A percentile compares a stretch with the other conserved stretches of the same genome.
phyloP scores from a whole-genome alignment of 2,113 vertebrate species.

The Bostrychus sinensis region DNA sequence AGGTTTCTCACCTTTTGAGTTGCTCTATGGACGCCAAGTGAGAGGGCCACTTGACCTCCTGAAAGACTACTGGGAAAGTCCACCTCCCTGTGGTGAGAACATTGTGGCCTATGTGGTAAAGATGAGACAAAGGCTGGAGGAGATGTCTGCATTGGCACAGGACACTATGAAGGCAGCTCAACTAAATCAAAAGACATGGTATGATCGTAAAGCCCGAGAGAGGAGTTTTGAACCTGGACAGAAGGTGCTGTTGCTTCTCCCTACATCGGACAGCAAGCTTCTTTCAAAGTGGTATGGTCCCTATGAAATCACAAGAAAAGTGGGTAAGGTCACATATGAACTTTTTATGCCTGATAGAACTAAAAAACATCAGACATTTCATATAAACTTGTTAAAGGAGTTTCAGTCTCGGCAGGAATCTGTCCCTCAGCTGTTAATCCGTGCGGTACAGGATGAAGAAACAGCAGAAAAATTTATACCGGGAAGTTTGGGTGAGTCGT shows the following conservation, averaged over 20 bases:
- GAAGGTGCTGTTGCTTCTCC: no score
- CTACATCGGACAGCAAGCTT: no score
- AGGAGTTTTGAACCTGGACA: no score
- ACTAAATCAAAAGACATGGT: neutral
- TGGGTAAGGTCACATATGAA: conserved; percentile 9
- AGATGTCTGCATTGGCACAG: neutral
- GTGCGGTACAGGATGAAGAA: neutral
- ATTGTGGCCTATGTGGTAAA: neutral
- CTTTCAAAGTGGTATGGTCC: no score
- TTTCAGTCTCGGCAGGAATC: neutral
- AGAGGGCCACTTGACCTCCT: no score
- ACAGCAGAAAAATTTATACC: neutral
- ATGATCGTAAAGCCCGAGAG: neutral
- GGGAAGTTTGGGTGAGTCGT: fast-evolving
- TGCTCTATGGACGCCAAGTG: neutral
- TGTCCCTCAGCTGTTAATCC: neutral
- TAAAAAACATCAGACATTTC: neutral
- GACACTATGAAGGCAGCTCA: neutral
- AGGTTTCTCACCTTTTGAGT: conserved; percentile 7
- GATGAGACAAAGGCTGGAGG: neutral
- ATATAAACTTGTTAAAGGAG: neutral
- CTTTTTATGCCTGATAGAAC: neutral
- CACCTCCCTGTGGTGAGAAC: neutral
- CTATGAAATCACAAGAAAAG: neutral
- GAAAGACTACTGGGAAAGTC: conserved; percentile 8